Percentiles rank a stretch among this genome's conserved stretches.
phyloP scores from a whole-genome alignment of 2,888 invertebrate genomes.

The Eudasyphora cyanicolor region DNA sequence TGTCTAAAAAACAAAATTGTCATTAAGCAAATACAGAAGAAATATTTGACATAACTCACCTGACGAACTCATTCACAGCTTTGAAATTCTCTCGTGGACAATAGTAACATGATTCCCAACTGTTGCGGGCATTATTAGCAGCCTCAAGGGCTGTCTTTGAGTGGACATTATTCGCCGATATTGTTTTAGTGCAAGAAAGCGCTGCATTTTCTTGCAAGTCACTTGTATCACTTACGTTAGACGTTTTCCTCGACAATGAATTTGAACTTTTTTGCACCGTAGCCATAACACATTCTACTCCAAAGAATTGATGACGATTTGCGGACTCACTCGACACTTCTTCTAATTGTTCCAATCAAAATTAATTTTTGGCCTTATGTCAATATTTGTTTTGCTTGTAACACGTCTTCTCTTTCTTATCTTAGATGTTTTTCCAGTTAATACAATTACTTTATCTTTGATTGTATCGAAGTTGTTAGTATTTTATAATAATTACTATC shows the following conservation, averaged over 20 bases:
- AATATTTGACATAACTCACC: conserved; percentile 78
- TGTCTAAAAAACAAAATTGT: conserved; percentile 83
- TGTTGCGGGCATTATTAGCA: neutral
- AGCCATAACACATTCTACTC: conserved; percentile 61
- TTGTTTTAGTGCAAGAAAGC: too few relatives aligned
- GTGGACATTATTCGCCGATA: neutral
- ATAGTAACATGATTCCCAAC: conserved; percentile 84
- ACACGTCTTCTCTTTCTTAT: neutral
- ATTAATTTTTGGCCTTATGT: conserved; percentile 47
- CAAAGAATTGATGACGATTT: neutral
- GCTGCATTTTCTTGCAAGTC: neutral
- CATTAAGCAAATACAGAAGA: neutral
- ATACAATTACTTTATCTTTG: neutral
- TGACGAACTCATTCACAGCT: conserved; percentile 83
- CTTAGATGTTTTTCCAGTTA: neutral
- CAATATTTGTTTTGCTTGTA: conserved; percentile 35
- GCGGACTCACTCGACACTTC: neutral
- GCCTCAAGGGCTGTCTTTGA: neutral
- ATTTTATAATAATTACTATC: neutral
- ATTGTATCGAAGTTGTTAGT: neutral
- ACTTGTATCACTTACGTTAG: conserved; percentile 29
- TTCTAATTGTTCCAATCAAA: neutral
- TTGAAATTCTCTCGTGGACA: conserved; percentile 83
- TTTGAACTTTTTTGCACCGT: conserved; percentile 46
- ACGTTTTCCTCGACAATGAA: conserved; percentile 29